Conservation (phyloP, 1,140 invertebrate genomes). For the Eufriesea mexicana region DNA sequence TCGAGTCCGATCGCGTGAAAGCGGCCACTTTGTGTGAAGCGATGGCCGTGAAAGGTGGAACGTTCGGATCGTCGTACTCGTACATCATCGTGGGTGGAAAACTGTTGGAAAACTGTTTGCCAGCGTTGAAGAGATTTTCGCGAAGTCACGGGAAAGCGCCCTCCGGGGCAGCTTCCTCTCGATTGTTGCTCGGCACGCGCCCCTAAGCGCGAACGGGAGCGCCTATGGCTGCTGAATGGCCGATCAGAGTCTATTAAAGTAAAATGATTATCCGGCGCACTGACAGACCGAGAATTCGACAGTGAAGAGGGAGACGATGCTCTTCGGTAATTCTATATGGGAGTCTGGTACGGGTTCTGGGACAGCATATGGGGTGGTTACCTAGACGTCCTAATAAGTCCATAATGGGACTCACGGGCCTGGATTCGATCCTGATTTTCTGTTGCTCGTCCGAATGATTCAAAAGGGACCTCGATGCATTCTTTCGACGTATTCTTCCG, state of each 20-base stretch:
- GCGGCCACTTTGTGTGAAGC: not conserved
- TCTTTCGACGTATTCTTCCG: not conserved
- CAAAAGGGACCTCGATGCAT: not conserved
- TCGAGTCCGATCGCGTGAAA: not conserved
- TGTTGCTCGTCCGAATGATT: not conserved
- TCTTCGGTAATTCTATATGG: constrained; percentile 69
- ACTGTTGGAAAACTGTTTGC: too few species aligned
- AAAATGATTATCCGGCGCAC: constrained; percentile 66
- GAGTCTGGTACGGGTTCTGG: constrained; percentile 28
- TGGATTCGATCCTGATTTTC: constrained; percentile 13
- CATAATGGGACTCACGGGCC: constrained; percentile 24
- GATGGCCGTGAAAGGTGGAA: not conserved
- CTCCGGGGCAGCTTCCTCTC: constrained; percentile 32
- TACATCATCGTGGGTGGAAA: constrained; percentile 50
- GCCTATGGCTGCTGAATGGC: constrained; percentile 50
- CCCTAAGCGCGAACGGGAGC: constrained; percentile 35
- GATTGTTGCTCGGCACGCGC: constrained; percentile 45
- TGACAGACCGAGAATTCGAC: constrained; percentile 53
- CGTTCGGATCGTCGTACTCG: constrained; percentile 38
- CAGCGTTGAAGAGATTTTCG: constrained; percentile 10
- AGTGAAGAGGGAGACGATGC: constrained; percentile 36
- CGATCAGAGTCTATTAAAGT: constrained; percentile 68
- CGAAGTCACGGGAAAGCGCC: constrained; percentile 33
- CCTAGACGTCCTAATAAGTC: constrained; percentile 59
- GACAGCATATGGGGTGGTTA: constrained; percentile 59